Conservation (phyloP, 2,113 vertebrate species). For the Uria aalge region DNA sequence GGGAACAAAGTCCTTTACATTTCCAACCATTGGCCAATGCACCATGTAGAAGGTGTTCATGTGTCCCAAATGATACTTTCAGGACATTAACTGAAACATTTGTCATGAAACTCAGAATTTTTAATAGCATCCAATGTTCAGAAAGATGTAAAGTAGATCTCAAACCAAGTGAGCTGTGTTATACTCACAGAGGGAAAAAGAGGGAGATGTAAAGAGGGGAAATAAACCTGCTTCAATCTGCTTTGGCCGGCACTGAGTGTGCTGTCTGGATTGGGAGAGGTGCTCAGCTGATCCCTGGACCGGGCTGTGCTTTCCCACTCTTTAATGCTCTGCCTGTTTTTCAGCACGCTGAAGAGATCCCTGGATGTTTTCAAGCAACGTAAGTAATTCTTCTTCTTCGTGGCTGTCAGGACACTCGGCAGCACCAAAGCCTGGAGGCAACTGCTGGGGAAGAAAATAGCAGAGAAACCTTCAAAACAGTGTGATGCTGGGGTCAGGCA, state of each 20-base stretch:
- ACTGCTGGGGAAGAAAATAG: not conserved
- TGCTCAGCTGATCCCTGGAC: not conserved
- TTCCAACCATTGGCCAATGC: not conserved
- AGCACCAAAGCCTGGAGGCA: not conserved
- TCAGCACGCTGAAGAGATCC: constrained; percentile 88
- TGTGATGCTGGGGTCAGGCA: not conserved
- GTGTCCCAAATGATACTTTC: not conserved
- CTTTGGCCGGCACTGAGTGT: not conserved
- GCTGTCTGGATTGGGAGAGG: not conserved
- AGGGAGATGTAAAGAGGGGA: not conserved
- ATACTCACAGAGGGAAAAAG: not conserved
- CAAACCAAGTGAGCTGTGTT: not conserved
- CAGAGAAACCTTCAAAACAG: not conserved
- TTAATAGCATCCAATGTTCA: not conserved
- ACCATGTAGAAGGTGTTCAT: not conserved
- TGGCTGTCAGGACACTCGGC: not conserved
- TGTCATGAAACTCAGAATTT: not conserved
- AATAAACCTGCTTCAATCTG: not conserved
- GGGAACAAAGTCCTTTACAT: not conserved
- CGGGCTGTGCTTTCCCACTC: not conserved
- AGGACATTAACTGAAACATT: not conserved
- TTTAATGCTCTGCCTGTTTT: constrained; percentile 4
- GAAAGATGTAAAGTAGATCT: not conserved
- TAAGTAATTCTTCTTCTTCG: constrained; percentile 72
- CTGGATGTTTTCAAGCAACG: constrained; percentile 92